Conservation (phyloP, 2,888 invertebrate species). For the Augiades crinisus region DNA sequence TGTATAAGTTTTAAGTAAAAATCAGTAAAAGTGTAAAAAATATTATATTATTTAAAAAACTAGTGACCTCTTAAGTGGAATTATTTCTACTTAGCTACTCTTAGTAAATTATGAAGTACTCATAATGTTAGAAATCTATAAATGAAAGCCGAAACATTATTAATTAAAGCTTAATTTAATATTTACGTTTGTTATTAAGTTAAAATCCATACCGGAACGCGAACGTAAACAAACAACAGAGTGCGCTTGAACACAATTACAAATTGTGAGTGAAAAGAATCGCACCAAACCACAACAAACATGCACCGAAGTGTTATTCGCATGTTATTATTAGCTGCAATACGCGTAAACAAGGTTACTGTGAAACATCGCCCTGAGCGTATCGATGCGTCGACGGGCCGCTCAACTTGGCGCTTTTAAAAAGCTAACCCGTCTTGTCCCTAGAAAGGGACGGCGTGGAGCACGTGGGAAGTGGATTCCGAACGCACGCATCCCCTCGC, state of each 20-base stretch:
- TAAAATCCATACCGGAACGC: constrained; percentile 45
- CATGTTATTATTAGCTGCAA: constrained; percentile 75
- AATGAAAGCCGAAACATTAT: too few species aligned
- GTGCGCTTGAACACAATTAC: constrained; percentile 34
- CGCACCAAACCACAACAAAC: constrained; percentile 57
- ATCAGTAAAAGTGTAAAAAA: too few species aligned
- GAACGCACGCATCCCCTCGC: constrained; percentile 76
- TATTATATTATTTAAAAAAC: too few species aligned
- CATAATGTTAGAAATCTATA: too few species aligned
- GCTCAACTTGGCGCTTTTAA: constrained; percentile 47
- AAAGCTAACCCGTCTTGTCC: constrained; percentile 76
- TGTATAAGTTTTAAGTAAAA: too few species aligned
- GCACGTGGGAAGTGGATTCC: constrained; percentile 81
- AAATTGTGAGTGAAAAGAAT: constrained; percentile 48
- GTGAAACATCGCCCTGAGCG: constrained; percentile 67
- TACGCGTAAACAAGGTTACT: constrained; percentile 76
- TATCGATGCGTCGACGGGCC: constrained; percentile 73
- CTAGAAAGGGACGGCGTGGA: constrained; percentile 69
- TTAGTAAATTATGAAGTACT: too few species aligned
- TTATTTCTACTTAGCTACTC: too few species aligned
- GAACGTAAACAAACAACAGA: constrained; percentile 47
- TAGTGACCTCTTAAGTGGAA: too few species aligned
- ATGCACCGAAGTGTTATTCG: constrained; percentile 61
- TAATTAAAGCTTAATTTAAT: too few species aligned
- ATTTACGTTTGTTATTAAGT: too few species aligned